These are phyloP conservation scores for Heteronetta atricapilla DNA, from an alignment of 2,113 vertebrate genomes.

Conservation along the genomic window DNA sequence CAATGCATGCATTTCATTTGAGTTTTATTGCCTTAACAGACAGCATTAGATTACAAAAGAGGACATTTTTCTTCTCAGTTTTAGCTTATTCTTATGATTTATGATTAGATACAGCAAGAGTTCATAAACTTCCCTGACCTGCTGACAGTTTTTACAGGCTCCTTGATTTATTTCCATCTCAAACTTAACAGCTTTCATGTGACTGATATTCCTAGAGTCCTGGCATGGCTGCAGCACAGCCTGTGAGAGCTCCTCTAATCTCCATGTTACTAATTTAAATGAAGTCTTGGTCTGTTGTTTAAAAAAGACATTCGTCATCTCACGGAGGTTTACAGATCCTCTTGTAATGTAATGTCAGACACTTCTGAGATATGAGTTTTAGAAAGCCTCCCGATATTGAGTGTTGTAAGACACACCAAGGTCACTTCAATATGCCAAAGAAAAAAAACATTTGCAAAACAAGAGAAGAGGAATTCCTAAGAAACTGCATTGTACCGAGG, in stretches of 20 bases:
- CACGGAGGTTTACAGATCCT: constrained; percentile 81
- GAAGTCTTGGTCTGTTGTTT: constrained; percentile 86
- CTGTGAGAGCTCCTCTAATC: constrained; percentile 81
- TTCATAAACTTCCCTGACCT: constrained; percentile 90
- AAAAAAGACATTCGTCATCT: constrained; percentile 87
- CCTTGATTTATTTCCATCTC: constrained; percentile 89
- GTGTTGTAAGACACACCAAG: constrained; percentile 83
- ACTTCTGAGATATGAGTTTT: constrained; percentile 86
- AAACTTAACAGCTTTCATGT: constrained; percentile 88
- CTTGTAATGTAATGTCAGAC: constrained; percentile 86
- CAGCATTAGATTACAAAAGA: constrained; percentile 87
- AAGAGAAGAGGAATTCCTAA: constrained; percentile 72
- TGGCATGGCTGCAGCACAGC: constrained; percentile 76
- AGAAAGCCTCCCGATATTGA: constrained; percentile 76
- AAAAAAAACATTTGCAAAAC: constrained; percentile 56
- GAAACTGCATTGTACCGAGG: constrained; percentile 45
- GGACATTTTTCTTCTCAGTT: constrained; percentile 85
- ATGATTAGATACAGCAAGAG: constrained; percentile 86
- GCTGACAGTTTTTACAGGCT: constrained; percentile 88
- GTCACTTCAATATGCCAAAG: constrained; percentile 74
- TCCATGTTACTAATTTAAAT: constrained; percentile 88
- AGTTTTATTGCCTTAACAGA: constrained; percentile 87
- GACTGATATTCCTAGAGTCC: constrained; percentile 84
- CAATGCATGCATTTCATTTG: constrained; percentile 86
- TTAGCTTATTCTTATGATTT: constrained; percentile 89